Base-by-base conservation (phyloP, 2,888 invertebrate species). In the Litoditis marina region DNA sequence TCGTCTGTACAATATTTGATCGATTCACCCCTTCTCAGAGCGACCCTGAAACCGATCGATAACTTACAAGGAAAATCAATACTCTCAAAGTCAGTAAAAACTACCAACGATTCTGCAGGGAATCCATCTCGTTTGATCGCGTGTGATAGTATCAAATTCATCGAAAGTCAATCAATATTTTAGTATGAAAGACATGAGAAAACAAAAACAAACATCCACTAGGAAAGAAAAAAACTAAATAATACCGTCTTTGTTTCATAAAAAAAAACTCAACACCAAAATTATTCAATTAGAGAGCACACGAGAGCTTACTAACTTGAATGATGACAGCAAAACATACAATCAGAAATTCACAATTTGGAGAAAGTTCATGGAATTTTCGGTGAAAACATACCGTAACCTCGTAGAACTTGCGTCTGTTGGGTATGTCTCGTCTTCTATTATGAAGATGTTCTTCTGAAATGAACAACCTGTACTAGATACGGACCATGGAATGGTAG, bases 391-490 rank as follows among this genome's bases (percentile, higher is more conserved):
- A 32, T 32, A 63, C 63, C 63, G 51, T 44, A 63, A 46, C 51
- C 58, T 51, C 1, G 31, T 46, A 2, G 63, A 63, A 19, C 47
- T 46, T 1, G 53, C 16, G 34, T 53, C 32, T 32, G 51, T 58
- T 2, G 63, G 63, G 47, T 53, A 63, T 2, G 63, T 63, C 22
- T 63, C 63, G 34, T 63, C 63, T 31, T 63, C 63, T 30, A 63
- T 58, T 2, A 63, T 13, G 30, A 46, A 54, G 27, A 63, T 63
- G 34, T 59, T 44, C 11, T 39, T 46, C 56, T 56, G 27, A 50
- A 56, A 34, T 13, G 39, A 44, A 44, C 44, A 25, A 8, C 5
- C n/a, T n/a, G n/a, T n/a, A n/a, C n/a, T n/a, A n/a, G n/a, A n/a
- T n/a, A n/a, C n/a, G n/a, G n/a, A n/a, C n/a, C n/a, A n/a, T n/a